Evolutionary conservation across 2,888 invertebrate species (phyloP), one percentile per base, ranked within the genome.

Genomic region (Drepana falcataria): DNA sequence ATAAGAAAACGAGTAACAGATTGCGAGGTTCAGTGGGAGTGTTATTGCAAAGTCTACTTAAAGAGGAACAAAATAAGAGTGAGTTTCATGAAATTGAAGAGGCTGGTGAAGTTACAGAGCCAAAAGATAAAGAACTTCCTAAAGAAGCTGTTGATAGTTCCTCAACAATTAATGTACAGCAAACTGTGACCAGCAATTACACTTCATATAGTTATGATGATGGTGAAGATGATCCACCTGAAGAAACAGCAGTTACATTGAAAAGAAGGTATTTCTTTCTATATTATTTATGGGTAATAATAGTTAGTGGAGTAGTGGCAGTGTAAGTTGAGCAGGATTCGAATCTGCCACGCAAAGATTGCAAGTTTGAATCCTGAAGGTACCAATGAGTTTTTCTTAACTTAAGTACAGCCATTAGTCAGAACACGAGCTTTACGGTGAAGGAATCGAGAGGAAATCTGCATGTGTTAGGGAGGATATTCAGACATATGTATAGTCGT

Each of bases 21-120:
- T 77, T 87, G 49, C 64, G 92, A 21, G 87, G 85, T 41, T 93
- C 93, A 49, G 92, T 94, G n/a, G 93, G 93, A 3, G 78, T 89
- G 40, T 75, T 94, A 40, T 76, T 94, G 64, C 91, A 92, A 63
- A 93, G 81, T 81, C 82, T 94, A 59, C 81, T 92, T 7, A 86
- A 92, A 75, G 90, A 87, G 41, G 86, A 87, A 60, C 71, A 78
- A 37, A 71, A 67, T 4, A 79, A 77, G 63, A 72, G 52, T 54
- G 72, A 73, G 33, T 54, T 56, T 37, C 61, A 59, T 58, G 69
- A 81, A 63, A 68, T 74, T 3, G 63, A 72, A 44, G 87, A 82
- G 37, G 81, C 80, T 48, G 80, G 69, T 2, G 82, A 83, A 48
- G 73, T 65, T 47, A 60, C 61, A 21, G 61, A 64, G 57, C 69